Conservation (phyloP, 2,888 invertebrate species). For the Agriotes lineatus region DNA sequence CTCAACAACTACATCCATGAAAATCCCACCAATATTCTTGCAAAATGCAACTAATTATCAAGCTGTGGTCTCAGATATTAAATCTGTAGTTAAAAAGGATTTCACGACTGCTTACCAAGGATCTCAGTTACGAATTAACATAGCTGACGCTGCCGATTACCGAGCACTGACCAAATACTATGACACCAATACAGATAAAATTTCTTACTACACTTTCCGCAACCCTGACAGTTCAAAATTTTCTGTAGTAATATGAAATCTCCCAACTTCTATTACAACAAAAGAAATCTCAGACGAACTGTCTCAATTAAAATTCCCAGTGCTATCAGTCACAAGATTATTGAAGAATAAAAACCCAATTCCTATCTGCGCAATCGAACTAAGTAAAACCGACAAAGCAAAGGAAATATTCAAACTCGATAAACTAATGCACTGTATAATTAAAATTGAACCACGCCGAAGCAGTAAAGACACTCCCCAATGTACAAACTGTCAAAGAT, state of each 20-base stretch:
- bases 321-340: conserved; percentile 1
- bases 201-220: neutral
- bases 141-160: no score
- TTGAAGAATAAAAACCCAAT: neutral
- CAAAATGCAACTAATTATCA: no score
- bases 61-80: no score
- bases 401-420: neutral
- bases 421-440: neutral
- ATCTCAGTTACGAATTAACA: no score
- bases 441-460: neutral
- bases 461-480: neutral
- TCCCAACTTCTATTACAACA: neutral
- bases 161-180: no score
- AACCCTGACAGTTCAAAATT: conserved; percentile 3
- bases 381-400: neutral
- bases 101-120: no score
- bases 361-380: neutral
- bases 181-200: no score
- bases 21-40: no score
- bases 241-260: neutral
- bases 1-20: no score
- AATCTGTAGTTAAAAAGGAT: no score
- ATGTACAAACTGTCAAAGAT: neutral
- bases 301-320: neutral
- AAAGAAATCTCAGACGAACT: conserved; percentile 8